phyloP scores from a whole-genome alignment of 2,113 vertebrate genomes.

The Atherinomorus stipes region DNA sequence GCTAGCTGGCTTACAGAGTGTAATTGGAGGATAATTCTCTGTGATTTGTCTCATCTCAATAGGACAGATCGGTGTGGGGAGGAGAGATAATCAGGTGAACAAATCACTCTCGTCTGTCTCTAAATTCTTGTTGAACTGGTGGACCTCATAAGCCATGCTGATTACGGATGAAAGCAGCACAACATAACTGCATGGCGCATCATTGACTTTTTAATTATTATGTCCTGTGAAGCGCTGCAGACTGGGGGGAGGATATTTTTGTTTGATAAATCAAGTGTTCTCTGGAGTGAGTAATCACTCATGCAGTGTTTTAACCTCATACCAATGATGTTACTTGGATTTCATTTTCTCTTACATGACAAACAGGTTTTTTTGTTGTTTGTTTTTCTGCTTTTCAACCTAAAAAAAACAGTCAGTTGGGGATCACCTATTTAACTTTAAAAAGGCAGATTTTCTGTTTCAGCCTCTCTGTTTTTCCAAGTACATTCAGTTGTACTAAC shows the following conservation, averaged over 20 bases:
- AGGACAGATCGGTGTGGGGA: conserved; percentile 66
- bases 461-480: not conserved
- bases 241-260: conserved; percentile 1
- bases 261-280: conserved; percentile 3
- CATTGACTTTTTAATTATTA: conserved; percentile 16
- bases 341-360: conserved; percentile 15
- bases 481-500: not conserved
- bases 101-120: conserved; percentile 64
- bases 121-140: conserved; percentile 53
- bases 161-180: conserved; percentile 36
- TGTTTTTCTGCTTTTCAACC: too few species aligned
- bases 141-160: conserved; percentile 51
- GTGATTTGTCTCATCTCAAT: conserved; percentile 73
- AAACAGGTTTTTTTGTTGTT: too few species aligned
- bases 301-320: conserved; percentile 14
- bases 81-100: conserved; percentile 75
- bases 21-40: conserved; percentile 77
- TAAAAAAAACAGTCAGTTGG: too few species aligned
- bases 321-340: not conserved
- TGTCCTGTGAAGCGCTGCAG: not conserved
- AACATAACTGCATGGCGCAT: conserved; percentile 27
- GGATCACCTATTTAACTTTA: not conserved
- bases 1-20: conserved; percentile 48
- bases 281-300: not conserved
- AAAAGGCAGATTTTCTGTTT: not conserved